phyloP scores from a whole-genome alignment of 2,888 invertebrate genomes.

The Exephanes ischioxanthus region DNA sequence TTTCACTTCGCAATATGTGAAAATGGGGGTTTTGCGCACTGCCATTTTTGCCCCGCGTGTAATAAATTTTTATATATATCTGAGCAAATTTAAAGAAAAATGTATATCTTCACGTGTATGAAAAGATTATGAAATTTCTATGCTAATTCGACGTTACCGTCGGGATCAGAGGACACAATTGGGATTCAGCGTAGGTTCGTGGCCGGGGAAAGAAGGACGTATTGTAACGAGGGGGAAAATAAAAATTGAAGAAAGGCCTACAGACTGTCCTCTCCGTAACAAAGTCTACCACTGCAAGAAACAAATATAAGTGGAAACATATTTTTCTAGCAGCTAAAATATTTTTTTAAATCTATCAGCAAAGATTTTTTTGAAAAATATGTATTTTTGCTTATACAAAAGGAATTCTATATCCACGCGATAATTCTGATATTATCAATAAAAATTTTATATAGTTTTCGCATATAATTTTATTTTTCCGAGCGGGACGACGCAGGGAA shows the following conservation, averaged over 20 bases:
- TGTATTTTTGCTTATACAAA: neutral
- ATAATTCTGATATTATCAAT: neutral
- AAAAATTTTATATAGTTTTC: neutral
- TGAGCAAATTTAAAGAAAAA: too few relatives aligned
- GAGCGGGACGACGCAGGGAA: neutral
- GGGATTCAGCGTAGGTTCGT: constrained; percentile 17
- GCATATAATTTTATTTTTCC: neutral
- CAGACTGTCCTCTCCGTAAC: constrained; percentile 29
- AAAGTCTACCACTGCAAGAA: too few relatives aligned
- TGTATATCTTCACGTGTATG: too few relatives aligned
- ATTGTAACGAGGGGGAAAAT: neutral
- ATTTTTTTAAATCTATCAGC: too few relatives aligned
- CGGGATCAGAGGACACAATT: constrained; percentile 19
- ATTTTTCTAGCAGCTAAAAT: too few relatives aligned
- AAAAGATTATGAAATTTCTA: constrained; percentile 63
- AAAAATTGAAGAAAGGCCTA: constrained; percentile 45
- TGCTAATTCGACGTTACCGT: constrained; percentile 68
- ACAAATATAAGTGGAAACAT: too few relatives aligned
- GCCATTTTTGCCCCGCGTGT: too few relatives aligned
- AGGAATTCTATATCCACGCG: neutral
- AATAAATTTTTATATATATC: too few relatives aligned
- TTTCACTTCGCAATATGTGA: too few relatives aligned
- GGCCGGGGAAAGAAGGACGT: constrained; percentile 19
- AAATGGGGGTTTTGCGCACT: too few relatives aligned
- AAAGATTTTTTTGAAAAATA: too few relatives aligned